Evolutionary conservation across 2,113 vertebrate species (phyloP), one percentile per base, ranked within the genome.

Genomic region (Cygnus atratus): DNA sequence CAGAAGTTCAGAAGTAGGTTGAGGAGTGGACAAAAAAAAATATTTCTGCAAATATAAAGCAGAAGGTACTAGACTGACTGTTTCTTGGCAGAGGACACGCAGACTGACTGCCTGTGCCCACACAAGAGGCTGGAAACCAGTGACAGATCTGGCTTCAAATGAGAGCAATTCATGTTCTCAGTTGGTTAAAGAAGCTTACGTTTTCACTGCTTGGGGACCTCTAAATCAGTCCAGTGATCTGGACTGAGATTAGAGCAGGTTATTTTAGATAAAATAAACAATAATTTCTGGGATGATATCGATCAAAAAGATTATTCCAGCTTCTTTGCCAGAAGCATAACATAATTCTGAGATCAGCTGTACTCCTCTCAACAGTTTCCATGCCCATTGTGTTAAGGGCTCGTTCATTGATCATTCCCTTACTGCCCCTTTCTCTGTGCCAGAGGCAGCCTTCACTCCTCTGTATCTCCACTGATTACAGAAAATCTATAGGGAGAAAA

Each of bases 11-110:
- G 55, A 43, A 29, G 63, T 7, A 61, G n/a, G 65, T 20, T 82
- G 77, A 79, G 62, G 83, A 90, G 67, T 3, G 72, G 78, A 68
- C 48, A 61, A 59, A 82, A 65, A 63, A 65, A 57, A 68, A 68
- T n/a, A 67, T 74, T 68, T 57, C 37, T 67, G 59, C 66, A 83
- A 87, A 87, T 62, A 68, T 43, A 57, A 68, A 87, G 79, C 78
- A 94, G 84, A 91, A 87, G 92, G 82, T 63, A 79, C 61, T 11
- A 87, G 84, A 84, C 67, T 91, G 72, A 78, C 83, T 83, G 80
- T 50, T 91, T 77, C 73, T 78, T 87, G 84, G 84, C 84, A 87
- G 8, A 35, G 84, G 78, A 79, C 61, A 28, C 8, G 35, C 77
- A 79, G 81, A 55, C 41, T 62, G 84, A 5, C 59, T 48, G 88